Evolutionary conservation across 2,797 vertebrate genomes (phyloP), one percentile per base, ranked within the genome.

Genomic region (Alouatta caraya): DNA sequence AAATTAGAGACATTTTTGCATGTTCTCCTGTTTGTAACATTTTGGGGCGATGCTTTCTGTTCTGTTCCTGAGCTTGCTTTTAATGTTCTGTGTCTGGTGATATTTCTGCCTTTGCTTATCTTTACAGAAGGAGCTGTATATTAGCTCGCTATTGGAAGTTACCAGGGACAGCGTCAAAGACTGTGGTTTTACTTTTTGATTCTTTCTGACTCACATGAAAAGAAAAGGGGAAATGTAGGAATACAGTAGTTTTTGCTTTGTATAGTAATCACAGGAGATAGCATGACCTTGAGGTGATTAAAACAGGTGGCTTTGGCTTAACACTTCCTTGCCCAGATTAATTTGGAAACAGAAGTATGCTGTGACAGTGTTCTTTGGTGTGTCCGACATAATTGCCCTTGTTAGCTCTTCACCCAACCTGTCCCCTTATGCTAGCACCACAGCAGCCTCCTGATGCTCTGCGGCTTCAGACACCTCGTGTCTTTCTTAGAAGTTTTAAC

Each of bases 391-490:
- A 13, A 6, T 30, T 26, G 8, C 42, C 78, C 33, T 57, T 46
- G 17, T 8, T 22, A 4, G 39, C n/a, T 21, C 5, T 0, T 61
- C 8, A 24, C 11, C 59, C 9, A 1, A 17, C 19, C 28, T 1
- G 13, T 42, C 6, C n/a, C 6, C 39, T 30, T 28, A 0, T 6
- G 1, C 1, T 12, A 4, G 30, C 26, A 0, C 14, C 30, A 1
- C 26, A 2, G 2, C 28, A 0, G 30, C 5, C 64, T 33, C 42
- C 39, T 2, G 28, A 19, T 12, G 4, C 52, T 76, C 2, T 2
- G 39, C 4, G 33, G 7, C 30, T n/a, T 86, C 39, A 22, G 50
- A 67, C 24, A 7, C 14, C 0, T 5, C 0, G 0, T n/a, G 61
- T 37, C 13, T 46, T 44, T 59, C 64, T 13, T 9, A 52, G 57